Evolutionary conservation across 2,888 invertebrate species (phyloP), one percentile per base, ranked within the genome.

Genomic region (Petrophora chlorosata): DNA sequence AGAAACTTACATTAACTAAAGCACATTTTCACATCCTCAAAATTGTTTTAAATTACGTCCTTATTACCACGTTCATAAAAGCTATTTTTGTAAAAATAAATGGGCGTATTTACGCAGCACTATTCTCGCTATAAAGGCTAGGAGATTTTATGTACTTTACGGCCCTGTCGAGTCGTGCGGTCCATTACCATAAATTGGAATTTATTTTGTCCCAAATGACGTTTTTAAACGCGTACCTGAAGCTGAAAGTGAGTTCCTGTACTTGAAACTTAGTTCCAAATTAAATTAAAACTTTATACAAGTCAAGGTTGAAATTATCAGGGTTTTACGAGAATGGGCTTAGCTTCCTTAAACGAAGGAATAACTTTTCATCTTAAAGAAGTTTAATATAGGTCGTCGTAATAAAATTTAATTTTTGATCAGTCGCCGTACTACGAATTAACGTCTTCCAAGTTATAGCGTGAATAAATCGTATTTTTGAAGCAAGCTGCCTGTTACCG

Each of bases 181-280:
- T 53, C 48, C 54, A 54, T 62, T 61, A 56, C 30, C 53, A 57
- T 55, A 53, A 59, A 59, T 59, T 59, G 47, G 40, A 54, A 59
- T 58, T 56, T 56, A 62, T 56, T 48, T 49, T 30, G 44, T 56
- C 44, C 44, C 56, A 17, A 46, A 44, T 54, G 40, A 49, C 46
- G 46, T 52, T 59, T 48, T 53, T 32, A 44, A 51, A 41, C 43
- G 25, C 35, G 38, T 53, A 55, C 53, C 58, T 56, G 43, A 29
- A 25, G 19, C 15, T 9, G 17, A 39, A 39, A 49, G 49, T 42
- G 42, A 28, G 28, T 38, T 22, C 38, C 16, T 33, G 48, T 41
- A 48, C 48, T 42, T 43, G 33, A 22, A 22, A 43, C 43, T 28
- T 29, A 23, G 29, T 38, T 42, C 17, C 22, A 48, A 48, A 48